Evolutionary conservation across 1,140 invertebrate species (phyloP), one percentile per base, ranked within the genome.

Genomic region (Sycophila sp.): DNA sequence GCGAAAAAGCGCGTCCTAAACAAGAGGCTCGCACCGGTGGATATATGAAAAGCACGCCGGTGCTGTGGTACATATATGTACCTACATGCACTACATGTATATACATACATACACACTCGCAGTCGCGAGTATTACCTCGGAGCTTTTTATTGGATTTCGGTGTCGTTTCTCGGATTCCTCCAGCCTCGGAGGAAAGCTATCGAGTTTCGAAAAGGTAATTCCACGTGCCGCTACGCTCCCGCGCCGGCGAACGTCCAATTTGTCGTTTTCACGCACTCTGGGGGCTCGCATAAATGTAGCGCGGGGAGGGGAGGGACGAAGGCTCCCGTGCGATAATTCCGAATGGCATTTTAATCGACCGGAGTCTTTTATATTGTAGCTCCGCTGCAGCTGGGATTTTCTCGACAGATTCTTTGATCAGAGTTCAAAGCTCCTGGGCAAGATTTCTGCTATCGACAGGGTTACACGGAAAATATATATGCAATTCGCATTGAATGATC

Each of bases 221-320:
- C 45, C 55, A 42, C 36, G 42, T 56, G 53, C 55, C 59, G 32
- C 34, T 34, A 53, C 60, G 58, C 32, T 22, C 2, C 17, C 5
- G n/a, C n/a, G 24, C 17, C 42, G 42, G 42, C 24, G 42, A 47
- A 45, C 66, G 36, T n/a, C 15, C 58, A 59, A 75, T 68, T 67
- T 42, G 56, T 42, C 69, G 63, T 75, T 49, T 71, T 56, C 59
- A 70, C 26, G 66, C 58, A 62, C 58, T 62, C 40, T 22, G 24
- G 34, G 22, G 22, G 36, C 24, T 30, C 15, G 53, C n/a, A 34
- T 34, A 30, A 56, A 34, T 34, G 32, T 17, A n/a, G n/a, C n/a
- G 30, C 5, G 53, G 8, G 30, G 24, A 15, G 59, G 13, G 32
- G 26, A 70, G 45, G 74, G 67, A 71, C 42, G 47, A 26, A 56